phyloP scores from a whole-genome alignment of 2,888 invertebrate genomes.

The Drosophila suboccidentalis region DNA sequence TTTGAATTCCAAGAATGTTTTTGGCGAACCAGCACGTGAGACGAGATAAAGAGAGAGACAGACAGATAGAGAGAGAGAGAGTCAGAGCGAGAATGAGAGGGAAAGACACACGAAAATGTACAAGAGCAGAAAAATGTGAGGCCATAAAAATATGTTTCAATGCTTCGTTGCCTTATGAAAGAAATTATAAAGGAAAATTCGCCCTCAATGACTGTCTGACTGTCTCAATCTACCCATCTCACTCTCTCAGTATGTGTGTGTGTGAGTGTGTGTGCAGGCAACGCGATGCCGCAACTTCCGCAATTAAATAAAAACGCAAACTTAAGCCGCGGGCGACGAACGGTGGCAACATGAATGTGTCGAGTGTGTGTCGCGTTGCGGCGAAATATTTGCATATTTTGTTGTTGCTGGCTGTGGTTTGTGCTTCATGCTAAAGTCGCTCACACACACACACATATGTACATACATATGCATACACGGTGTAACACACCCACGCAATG shows the following conservation, averaged over 20 bases:
- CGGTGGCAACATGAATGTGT: slow-evolving; percentile 65
- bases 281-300: slow-evolving; percentile 77
- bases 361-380: slow-evolving; percentile 68
- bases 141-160: slow-evolving; percentile 81
- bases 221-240: slow-evolving; percentile 9
- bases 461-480: slow-evolving; percentile 11
- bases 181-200: slow-evolving; percentile 71
- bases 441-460: slow-evolving; percentile 29
- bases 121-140: slow-evolving; percentile 66
- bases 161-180: slow-evolving; percentile 72
- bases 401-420: slow-evolving; percentile 49
- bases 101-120: slow-evolving; percentile 49
- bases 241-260: slow-evolving; percentile 3
- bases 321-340: slow-evolving; percentile 68
- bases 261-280: slow-evolving; percentile 32
- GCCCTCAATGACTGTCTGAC: slow-evolving; percentile 37
- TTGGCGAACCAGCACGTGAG: slow-evolving; percentile 19
- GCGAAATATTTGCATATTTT: slow-evolving; percentile 74
- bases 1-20: slow-evolving; percentile 75
- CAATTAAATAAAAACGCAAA: slow-evolving; percentile 81
- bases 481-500: slow-evolving; percentile 47
- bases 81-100: background rate
- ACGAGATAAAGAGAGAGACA: background rate
- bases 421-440: slow-evolving; percentile 54
- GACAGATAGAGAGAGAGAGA: background rate